A percentile compares a stretch with the other conserved stretches of the same genome.
Evolutionary conservation across 2,113 vertebrate genomes (phyloP).

Genomic region (Prunella fulvescens): DNA sequence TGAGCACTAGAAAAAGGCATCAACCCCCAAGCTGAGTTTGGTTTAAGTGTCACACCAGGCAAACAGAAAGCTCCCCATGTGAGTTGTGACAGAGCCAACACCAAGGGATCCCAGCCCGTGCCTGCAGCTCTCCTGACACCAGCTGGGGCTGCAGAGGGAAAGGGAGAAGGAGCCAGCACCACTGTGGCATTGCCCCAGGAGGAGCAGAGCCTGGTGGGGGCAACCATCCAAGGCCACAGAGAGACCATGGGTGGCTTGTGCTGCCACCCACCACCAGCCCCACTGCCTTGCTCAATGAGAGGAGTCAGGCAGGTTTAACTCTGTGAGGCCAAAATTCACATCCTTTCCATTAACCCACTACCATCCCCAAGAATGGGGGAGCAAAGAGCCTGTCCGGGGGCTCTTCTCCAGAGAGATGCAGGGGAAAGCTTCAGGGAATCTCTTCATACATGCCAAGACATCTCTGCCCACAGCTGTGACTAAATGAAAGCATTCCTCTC

Average conservation of each 20-base stretch:
- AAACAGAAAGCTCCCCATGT: not conserved
- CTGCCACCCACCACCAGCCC: not conserved
- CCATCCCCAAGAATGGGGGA: rapidly evolving
- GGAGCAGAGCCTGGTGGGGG: not conserved
- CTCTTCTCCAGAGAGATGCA: not conserved
- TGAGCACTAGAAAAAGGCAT: not conserved
- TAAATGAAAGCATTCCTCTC: not conserved
- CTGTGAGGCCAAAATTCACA: rapidly evolving
- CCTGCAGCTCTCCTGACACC: not conserved
- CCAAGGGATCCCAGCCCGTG: not conserved
- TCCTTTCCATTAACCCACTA: not conserved
- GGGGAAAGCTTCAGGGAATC: not conserved
- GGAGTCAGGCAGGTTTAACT: not conserved
- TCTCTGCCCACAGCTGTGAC: rapidly evolving
- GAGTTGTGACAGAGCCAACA: not conserved
- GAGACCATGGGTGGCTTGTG: rapidly evolving
- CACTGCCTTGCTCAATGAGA: not conserved
- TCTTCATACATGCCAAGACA: not conserved
- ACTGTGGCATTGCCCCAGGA: not conserved
- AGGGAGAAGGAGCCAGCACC: not conserved
- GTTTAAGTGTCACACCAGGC: not conserved
- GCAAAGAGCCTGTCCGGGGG: not conserved
- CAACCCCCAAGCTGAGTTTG: not conserved
- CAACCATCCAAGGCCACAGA: not conserved
- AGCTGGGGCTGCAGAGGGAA: not conserved